Conservation (phyloP, 2,113 vertebrate genomes). For the Siniperca chuatsi region DNA sequence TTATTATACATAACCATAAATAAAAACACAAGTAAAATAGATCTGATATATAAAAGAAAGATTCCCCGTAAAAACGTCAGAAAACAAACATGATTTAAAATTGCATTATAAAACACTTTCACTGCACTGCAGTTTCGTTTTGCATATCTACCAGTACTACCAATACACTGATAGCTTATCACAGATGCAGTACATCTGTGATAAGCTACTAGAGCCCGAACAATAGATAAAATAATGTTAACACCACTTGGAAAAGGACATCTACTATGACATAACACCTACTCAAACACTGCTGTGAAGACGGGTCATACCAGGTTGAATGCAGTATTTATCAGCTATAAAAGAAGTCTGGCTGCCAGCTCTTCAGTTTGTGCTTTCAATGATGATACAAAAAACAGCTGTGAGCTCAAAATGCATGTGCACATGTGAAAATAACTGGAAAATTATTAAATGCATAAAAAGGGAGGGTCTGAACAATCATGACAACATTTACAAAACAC, state of each 20-base stretch:
- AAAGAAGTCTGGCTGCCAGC: constrained; percentile 32
- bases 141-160: background rate
- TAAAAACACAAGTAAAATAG: background rate
- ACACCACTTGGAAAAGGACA: background rate
- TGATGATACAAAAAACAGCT: constrained; percentile 38
- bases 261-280: constrained; percentile 26
- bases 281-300: constrained; percentile 11
- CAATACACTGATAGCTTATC: background rate
- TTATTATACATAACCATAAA: background rate
- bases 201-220: background rate
- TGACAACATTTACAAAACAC: background rate
- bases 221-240: background rate
- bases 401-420: constrained; percentile 7
- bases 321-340: constrained; percentile 17
- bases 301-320: background rate
- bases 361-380: constrained; percentile 15
- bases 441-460: background rate
- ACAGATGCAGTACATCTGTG: background rate
- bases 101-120: background rate
- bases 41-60: background rate
- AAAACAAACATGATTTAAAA: background rate
- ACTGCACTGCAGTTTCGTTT: too few relatives aligned
- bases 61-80: too few relatives aligned
- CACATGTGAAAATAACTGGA: constrained; percentile 1
- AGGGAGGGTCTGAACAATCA: background rate